These are phyloP conservation scores for Pollenia angustigena DNA, from an alignment of 2,888 invertebrate species.

Conservation along the genomic window DNA sequence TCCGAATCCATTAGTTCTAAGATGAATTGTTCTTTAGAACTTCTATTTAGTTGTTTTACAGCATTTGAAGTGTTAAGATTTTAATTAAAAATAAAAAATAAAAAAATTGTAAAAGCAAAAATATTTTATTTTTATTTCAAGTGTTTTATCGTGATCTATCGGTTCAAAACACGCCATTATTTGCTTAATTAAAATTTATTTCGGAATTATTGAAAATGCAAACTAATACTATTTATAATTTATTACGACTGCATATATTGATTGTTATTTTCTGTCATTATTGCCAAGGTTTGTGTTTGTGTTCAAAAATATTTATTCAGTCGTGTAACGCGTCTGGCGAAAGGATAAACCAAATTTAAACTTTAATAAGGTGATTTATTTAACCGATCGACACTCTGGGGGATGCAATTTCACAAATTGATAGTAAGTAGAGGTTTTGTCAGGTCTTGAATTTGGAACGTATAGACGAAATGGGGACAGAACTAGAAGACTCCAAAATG, in stretches of 20 bases:
- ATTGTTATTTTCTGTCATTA: constrained; percentile 49
- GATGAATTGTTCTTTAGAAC: constrained; percentile 65
- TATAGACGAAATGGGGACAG: no score
- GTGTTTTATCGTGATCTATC: constrained; percentile 31
- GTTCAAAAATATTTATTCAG: neutral
- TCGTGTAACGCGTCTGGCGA: neutral
- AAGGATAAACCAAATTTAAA: no score
- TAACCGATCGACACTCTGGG: no score
- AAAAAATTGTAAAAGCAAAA: constrained; percentile 5
- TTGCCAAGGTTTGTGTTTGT: constrained; percentile 58
- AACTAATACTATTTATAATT: constrained; percentile 40
- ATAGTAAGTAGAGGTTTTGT: no score
- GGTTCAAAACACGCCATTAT: constrained; percentile 38
- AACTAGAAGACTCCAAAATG: no score
- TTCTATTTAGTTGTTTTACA: constrained; percentile 67
- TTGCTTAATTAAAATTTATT: constrained; percentile 20
- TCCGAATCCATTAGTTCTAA: constrained; percentile 59
- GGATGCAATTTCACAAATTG: no score
- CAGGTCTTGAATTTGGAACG: no score
- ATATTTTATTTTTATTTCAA: constrained; percentile 32
- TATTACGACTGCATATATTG: constrained; percentile 51
- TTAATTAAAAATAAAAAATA: constrained; percentile 52
- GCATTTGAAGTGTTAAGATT: constrained; percentile 69
- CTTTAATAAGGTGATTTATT: no score
- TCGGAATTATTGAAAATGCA: constrained; percentile 48